A percentile compares a stretch with the other conserved stretches of the same genome.
Conservation (phyloP, 1,140 invertebrate species). For the Trachymyrmex septentrionalis region DNA sequence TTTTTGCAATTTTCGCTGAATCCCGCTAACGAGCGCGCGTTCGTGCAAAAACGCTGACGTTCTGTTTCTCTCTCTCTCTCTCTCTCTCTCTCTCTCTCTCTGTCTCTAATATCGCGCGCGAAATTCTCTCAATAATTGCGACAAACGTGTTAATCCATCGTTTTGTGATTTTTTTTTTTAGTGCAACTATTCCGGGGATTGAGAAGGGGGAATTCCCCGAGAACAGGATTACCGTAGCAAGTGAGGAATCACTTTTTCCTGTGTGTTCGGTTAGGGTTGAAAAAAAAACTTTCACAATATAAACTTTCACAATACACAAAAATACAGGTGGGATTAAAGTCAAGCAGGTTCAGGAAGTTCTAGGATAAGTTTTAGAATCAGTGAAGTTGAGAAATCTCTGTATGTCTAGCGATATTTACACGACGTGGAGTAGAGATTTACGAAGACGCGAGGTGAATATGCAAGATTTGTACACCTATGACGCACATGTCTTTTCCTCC, state of each 20-base stretch:
- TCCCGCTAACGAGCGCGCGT: constrained; percentile 49
- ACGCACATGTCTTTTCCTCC: constrained; percentile 29
- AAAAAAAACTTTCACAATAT: too few species aligned
- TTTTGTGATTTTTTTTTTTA: constrained; percentile 17
- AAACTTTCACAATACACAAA: not conserved
- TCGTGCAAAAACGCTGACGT: constrained; percentile 45
- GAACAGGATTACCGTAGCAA: not conserved
- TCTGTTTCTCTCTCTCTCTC: not conserved
- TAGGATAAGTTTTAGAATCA: constrained; percentile 11
- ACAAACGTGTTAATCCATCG: not conserved
- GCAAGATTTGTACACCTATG: constrained; percentile 23
- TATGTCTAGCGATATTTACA: constrained; percentile 31
- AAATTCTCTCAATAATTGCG: constrained; percentile 22
- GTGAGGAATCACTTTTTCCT: not conserved
- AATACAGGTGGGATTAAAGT: constrained; percentile 32
- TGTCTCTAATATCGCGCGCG: constrained; percentile 1
- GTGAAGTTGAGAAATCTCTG: not conserved
- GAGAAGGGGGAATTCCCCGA: not conserved
- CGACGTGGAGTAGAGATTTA: constrained; percentile 10
- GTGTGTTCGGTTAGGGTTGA: not conserved
- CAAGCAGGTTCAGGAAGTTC: not conserved
- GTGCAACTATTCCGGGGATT: not conserved
- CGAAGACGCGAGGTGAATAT: not conserved
- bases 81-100: not conserved
- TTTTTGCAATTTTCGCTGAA: constrained; percentile 53